Evolutionary conservation across 2,113 vertebrate genomes (phyloP).

Genomic region (Vulpes vulpes): DNA sequence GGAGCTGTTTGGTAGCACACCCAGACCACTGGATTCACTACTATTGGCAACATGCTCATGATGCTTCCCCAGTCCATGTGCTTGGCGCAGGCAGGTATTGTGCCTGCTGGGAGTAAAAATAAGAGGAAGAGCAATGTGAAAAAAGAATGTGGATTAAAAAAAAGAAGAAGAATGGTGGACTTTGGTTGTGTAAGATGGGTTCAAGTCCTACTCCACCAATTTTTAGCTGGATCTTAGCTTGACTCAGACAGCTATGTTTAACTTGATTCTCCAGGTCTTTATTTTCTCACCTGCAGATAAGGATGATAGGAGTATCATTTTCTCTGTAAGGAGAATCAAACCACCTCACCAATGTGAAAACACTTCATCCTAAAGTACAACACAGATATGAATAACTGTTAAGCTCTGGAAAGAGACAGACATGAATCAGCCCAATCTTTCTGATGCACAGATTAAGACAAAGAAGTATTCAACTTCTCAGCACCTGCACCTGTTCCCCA

Average conservation of each 20-base stretch:
- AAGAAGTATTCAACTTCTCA: neutral
- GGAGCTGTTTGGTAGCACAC: neutral
- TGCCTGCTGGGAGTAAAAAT: neutral
- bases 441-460: neutral
- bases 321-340: neutral
- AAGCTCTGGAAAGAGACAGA: neutral
- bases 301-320: neutral
- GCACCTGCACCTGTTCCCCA: neutral
- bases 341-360: neutral
- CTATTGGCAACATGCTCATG: rapidly evolving
- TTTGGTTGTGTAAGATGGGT: neutral
- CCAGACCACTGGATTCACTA: too few species aligned
- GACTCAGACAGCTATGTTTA: neutral
- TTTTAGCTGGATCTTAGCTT: neutral
- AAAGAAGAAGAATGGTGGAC: neutral
- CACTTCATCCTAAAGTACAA: neutral
- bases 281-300: neutral
- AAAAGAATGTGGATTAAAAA: neutral
- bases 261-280: neutral
- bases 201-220: neutral
- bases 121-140: neutral
- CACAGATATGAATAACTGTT: too few species aligned
- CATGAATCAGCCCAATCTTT: neutral
- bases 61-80: rapidly evolving
- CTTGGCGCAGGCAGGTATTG: neutral